Base-by-base conservation (phyloP, 1,140 invertebrate species). In the Drosophila repletoides region DNA sequence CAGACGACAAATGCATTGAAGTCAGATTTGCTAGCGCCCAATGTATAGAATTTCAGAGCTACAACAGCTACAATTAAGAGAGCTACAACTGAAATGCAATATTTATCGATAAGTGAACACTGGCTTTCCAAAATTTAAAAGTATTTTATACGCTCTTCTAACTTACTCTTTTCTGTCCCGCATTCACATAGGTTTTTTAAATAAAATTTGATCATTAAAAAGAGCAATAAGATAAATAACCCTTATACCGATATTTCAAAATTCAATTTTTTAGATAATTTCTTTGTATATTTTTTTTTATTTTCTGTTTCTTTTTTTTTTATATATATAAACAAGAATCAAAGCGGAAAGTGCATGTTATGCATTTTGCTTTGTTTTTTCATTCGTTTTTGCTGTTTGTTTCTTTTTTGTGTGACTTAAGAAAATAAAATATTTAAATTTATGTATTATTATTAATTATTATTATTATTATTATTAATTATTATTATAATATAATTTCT, bases 221-320 rank as follows among this genome's bases (percentile, higher is more conserved):
- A 48, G 41, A 64, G 56, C 55, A 69, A 56, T 51, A 64, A 69
- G 65, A 65, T 69, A 45, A 33, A 69, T 64, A 69, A 69, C 60
- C n/a, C n/a, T n/a, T n/a, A n/a, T n/a, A n/a, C n/a, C n/a, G n/a
- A n/a, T n/a, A n/a, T n/a, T n/a, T n/a, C n/a, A n/a, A n/a, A n/a
- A n/a, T n/a, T n/a, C n/a, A n/a, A n/a, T n/a, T n/a, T n/a, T n/a
- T n/a, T n/a, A n/a, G n/a, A n/a, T n/a, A n/a, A n/a, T n/a, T n/a
- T n/a, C n/a, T n/a, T n/a, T n/a, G n/a, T n/a, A n/a, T n/a, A 12
- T 49, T 52, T 21, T 26, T 41, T 40, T 64, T 52, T 56, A 7
- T 46, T 36, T 64, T 56, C n/a, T 38, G 19, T 28, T 49, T 63
- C 38, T 28, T 28, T 10, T 31, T 52, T 19, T n/a, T 38, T 43